phyloP scores from a whole-genome alignment of 2,797 vertebrate genomes.

The Peromyscus nudipes region DNA sequence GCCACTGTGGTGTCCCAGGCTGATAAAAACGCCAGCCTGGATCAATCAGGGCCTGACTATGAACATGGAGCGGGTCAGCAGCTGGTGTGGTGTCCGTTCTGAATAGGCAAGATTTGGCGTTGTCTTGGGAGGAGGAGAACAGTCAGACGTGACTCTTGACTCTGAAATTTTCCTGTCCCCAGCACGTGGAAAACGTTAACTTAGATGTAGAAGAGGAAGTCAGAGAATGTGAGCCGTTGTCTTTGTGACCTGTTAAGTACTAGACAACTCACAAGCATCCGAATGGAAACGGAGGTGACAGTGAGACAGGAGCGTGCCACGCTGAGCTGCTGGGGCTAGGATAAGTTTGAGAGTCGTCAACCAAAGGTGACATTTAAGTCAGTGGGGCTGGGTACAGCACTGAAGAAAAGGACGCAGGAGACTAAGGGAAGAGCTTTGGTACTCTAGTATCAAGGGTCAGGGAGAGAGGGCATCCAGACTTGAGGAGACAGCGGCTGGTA shows the following conservation, averaged over 20 bases:
- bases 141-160: not conserved
- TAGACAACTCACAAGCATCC: not conserved
- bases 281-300: not conserved
- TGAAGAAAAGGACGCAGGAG: not conserved
- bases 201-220: not conserved
- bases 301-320: not conserved
- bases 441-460: not conserved
- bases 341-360: not conserved
- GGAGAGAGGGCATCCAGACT: no score
- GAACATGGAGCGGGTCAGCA: not conserved
- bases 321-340: not conserved
- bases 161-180: not conserved
- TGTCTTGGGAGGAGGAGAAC: not conserved
- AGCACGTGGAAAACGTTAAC: not conserved
- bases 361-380: not conserved
- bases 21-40: accelerated
- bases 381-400: not conserved
- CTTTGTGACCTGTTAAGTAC: not conserved
- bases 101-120: not conserved
- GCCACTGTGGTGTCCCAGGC: not conserved
- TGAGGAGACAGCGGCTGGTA: not conserved
- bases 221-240: not conserved
- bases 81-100: not conserved
- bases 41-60: no score
- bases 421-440: not conserved